Percentiles rank a stretch among this genome's conserved stretches.
phyloP scores from a whole-genome alignment of 2,888 invertebrate genomes.

The Hydrotaea diabolus region DNA sequence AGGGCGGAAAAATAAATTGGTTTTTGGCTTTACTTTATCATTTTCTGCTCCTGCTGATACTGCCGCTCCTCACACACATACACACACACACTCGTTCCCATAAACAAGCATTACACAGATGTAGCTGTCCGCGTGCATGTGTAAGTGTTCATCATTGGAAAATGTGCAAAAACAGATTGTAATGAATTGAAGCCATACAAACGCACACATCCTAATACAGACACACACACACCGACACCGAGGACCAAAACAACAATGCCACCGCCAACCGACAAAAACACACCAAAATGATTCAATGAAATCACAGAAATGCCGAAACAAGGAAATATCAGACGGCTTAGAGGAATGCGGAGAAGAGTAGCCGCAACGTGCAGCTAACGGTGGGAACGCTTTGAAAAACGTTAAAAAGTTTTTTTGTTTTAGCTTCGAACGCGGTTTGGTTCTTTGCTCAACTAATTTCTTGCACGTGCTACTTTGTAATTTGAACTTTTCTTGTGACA shows the following conservation, averaged over 20 bases:
- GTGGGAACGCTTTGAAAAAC: not conserved
- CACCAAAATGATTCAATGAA: slow-evolving; percentile 29
- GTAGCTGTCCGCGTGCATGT: not conserved
- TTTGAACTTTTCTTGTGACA: slow-evolving; percentile 39
- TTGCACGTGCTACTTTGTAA: slow-evolving; percentile 61
- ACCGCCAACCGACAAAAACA: not conserved
- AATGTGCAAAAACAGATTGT: slow-evolving; percentile 36
- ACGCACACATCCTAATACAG: not conserved
- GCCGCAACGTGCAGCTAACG: not conserved
- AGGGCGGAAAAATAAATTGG: slow-evolving; percentile 62
- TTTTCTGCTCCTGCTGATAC: not conserved
- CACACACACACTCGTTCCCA: not conserved
- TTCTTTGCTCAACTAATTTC: slow-evolving; percentile 61
- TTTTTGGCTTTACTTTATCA: slow-evolving; percentile 65
- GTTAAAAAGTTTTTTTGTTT: slow-evolving; percentile 40
- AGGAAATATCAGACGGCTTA: not conserved
- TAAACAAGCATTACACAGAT: not conserved
- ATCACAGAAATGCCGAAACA: slow-evolving; percentile 22
- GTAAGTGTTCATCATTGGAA: slow-evolving; percentile 28
- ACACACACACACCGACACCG: not conserved
- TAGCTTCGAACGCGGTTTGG: slow-evolving; percentile 45
- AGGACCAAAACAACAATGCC: not conserved
- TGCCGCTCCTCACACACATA: not conserved
- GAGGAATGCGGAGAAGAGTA: not conserved
- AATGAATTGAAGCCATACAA: slow-evolving; percentile 54